Conservation (phyloP, 2,797 vertebrate genomes). For the Lates japonicus region DNA sequence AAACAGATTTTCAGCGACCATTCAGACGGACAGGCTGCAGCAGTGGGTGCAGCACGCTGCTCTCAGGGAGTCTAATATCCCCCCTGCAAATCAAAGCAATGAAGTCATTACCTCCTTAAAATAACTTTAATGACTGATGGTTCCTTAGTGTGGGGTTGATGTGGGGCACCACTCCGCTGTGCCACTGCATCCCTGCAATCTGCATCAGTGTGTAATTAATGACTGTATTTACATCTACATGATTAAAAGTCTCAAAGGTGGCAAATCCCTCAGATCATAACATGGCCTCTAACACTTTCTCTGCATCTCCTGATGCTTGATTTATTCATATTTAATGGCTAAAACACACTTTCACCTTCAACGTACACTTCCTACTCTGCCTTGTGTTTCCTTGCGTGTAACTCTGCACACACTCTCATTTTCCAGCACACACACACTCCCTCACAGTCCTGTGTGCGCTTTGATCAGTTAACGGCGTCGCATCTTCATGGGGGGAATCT, state of each 20-base stretch:
- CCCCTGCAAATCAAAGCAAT: slow-evolving; percentile 51
- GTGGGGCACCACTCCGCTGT: slow-evolving; percentile 25
- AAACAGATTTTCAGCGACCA: slow-evolving; percentile 40
- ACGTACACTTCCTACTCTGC: not conserved
- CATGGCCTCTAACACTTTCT: slow-evolving; percentile 1
- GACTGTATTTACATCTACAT: slow-evolving; percentile 51
- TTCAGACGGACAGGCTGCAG: slow-evolving; percentile 14
- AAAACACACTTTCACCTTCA: not conserved
- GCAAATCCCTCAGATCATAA: slow-evolving; percentile 24
- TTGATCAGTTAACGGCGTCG: slow-evolving; percentile 51
- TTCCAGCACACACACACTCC: slow-evolving; percentile 4
- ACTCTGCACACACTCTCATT: not conserved
- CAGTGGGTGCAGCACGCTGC: not conserved
- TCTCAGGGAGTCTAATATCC: slow-evolving; percentile 14
- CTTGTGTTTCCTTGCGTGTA: slow-evolving; percentile 14
- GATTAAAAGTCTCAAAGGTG: slow-evolving; percentile 55
- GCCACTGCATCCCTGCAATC: slow-evolving; percentile 27
- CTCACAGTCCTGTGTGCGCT: slow-evolving; percentile 4
- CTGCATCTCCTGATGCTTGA: not conserved
- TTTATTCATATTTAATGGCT: slow-evolving; percentile 18
- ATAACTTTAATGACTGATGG: slow-evolving; percentile 59
- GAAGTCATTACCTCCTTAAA: slow-evolving; percentile 55
- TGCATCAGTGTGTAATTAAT: slow-evolving; percentile 58
- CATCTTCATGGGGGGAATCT: slow-evolving; percentile 30
- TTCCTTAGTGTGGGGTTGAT: slow-evolving; percentile 47